A percentile compares a stretch with the other conserved stretches of the same genome.
Conservation (phyloP, 1,140 invertebrate genomes). For the Cyclina sinensis region DNA sequence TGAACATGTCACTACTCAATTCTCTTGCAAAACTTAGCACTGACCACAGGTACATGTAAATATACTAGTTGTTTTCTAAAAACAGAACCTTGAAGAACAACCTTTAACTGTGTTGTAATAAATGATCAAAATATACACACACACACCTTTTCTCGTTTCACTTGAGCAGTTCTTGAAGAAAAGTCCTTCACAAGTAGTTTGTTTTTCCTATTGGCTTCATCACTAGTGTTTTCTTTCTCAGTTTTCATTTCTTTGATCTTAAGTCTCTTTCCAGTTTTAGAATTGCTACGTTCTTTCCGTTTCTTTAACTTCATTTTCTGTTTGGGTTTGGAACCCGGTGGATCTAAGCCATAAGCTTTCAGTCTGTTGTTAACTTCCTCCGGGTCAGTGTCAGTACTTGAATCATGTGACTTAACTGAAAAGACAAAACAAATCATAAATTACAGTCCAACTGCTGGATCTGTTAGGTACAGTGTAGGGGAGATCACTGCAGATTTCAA, state of each 20-base stretch:
- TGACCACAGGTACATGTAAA: too few species aligned
- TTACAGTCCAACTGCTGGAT: too few species aligned
- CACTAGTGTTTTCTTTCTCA: constrained; percentile 79
- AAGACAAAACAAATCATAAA: background rate
- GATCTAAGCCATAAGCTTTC: constrained; percentile 71
- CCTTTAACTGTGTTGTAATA: too few species aligned
- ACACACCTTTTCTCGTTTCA: constrained; percentile 59
- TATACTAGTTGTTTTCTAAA: too few species aligned
- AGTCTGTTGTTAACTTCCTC: constrained; percentile 76
- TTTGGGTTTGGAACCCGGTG: constrained; percentile 69
- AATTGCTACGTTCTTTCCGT: constrained; percentile 68
- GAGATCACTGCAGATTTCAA: too few species aligned
- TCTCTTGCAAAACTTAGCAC: too few species aligned
- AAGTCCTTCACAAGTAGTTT: constrained; percentile 64
- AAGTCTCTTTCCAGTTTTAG: constrained; percentile 45
- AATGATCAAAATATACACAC: too few species aligned
- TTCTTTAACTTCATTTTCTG: constrained; percentile 69
- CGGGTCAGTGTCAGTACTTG: constrained; percentile 81
- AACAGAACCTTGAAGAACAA: too few species aligned
- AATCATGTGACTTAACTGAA: constrained; percentile 74
- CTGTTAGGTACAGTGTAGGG: too few species aligned
- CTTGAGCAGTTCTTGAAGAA: constrained; percentile 60
- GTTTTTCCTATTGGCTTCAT: constrained; percentile 53
- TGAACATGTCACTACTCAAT: too few species aligned
- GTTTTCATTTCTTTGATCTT: constrained; percentile 75